Base-by-base conservation (phyloP, 1,140 invertebrate genomes). In the Hydropsyche tenuis region DNA sequence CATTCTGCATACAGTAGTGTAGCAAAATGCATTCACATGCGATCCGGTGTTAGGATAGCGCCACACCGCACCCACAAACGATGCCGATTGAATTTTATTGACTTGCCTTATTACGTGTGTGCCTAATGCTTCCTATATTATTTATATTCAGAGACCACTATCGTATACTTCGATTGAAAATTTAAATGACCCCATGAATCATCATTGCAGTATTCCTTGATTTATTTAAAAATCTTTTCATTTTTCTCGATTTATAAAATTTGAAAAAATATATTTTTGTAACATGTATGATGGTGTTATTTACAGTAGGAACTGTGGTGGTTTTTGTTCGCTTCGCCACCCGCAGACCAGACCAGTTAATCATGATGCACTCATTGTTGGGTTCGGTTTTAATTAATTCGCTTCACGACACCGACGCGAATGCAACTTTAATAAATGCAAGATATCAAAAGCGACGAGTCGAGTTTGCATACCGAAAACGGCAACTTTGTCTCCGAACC, bases 361-460 rank as follows among this genome's bases (percentile, higher is more conserved):
- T 75, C 74, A 75, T 27, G 74, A 75, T 75, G 70, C 74, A 75
- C 74, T 73, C 74, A 75, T 75, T 75, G 74, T 75, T 70, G 74
- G 30, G 66, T 69, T 75, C 74, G 27, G 65, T 69, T 75, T 75
- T 75, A 75, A 75, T 75, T 72, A 75, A 75, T 75, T 75, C 70
- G n/a, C 63, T 75, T 72, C 74, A 75, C 74, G 74, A 75, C 74
- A 75, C 71, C 70, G 66, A 22, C 53, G n/a, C n/a, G n/a, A n/a
- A n/a, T n/a, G n/a, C n/a, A n/a, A n/a, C n/a, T n/a, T 73, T 73
- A 73, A 73, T 73, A 68, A 46, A 68, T 69, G 72, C 42, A 46
- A 62, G 64, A 73, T 65, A 56, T 45, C 65, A 43, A 48, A 48
- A 14, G 3, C 30, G 30, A 37, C 30, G 3, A 9, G n/a, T 12